These are phyloP conservation scores for Lycocorax pyrrhopterus DNA, from an alignment of 2,113 vertebrate species.

Conservation along the genomic window DNA sequence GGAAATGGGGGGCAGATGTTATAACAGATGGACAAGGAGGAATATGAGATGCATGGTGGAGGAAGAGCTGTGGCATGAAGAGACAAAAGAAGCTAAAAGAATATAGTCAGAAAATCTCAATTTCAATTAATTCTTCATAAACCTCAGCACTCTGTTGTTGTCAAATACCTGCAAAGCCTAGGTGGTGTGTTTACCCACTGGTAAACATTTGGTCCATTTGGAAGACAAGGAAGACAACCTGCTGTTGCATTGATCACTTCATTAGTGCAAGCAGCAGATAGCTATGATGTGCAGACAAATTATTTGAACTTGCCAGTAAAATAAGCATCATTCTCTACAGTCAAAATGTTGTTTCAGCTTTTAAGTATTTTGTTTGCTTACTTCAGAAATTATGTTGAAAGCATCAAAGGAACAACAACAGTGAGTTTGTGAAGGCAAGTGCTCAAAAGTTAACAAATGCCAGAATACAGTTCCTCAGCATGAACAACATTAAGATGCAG, in stretches of 20 bases:
- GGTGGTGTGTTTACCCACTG: accelerated
- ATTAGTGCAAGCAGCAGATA: not conserved
- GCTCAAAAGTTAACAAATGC: not conserved
- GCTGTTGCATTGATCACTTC: not conserved
- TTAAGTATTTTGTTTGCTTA: not conserved
- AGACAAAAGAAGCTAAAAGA: not conserved
- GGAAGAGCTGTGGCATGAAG: not conserved
- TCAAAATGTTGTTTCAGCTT: not conserved
- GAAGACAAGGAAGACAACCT: not conserved
- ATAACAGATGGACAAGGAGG: not conserved
- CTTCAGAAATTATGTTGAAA: not conserved
- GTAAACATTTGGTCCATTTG: not conserved
- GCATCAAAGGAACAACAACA: not conserved
- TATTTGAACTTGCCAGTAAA: not conserved
- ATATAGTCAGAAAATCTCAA: not conserved
- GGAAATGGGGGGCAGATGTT: not conserved
- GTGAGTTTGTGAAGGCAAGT: not conserved
- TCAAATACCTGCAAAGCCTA: not conserved
- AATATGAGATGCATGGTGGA: not conserved
- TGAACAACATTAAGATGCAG: not conserved
- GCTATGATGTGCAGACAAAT: not conserved
- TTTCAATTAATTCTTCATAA: not conserved
- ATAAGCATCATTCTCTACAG: not conserved
- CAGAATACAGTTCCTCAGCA: not conserved
- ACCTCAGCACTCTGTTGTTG: not conserved